These are phyloP conservation scores for Harpalus rubripes DNA, from an alignment of 2,888 invertebrate genomes.

Conservation along the genomic window DNA sequence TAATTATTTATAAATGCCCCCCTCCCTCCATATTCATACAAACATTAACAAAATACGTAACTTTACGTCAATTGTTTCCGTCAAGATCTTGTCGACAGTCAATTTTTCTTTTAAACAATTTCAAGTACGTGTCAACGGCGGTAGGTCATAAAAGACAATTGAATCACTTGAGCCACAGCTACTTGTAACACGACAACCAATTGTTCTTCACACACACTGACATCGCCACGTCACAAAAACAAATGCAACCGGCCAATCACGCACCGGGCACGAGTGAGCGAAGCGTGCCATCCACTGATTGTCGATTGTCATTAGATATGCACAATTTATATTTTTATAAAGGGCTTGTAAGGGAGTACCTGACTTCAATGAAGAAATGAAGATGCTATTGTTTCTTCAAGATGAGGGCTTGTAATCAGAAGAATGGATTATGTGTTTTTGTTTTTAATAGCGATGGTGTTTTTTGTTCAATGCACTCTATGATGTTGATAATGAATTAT, in stretches of 20 bases:
- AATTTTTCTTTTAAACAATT: slow-evolving; percentile 25
- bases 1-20: neutral
- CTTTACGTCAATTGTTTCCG: neutral
- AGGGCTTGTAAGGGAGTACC: slow-evolving; percentile 43
- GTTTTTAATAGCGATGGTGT: slow-evolving; percentile 21
- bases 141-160: slow-evolving; percentile 55
- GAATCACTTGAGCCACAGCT: slow-evolving; percentile 49
- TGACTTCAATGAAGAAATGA: slow-evolving; percentile 32
- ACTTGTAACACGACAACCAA: slow-evolving; percentile 48
- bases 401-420: slow-evolving; percentile 33
- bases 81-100: neutral
- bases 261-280: slow-evolving; percentile 22
- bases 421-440: slow-evolving; percentile 35
- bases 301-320: slow-evolving; percentile 37
- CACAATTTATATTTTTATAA: slow-evolving; percentile 62
- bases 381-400: slow-evolving; percentile 27
- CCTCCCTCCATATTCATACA: neutral
- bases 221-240: slow-evolving; percentile 50
- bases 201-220: slow-evolving; percentile 54
- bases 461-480: slow-evolving; percentile 38
- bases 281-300: slow-evolving; percentile 44
- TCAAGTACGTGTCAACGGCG: slow-evolving; percentile 40
- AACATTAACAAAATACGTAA: neutral
- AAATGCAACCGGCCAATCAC: slow-evolving; percentile 51
- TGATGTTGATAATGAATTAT: slow-evolving; percentile 24